Base-by-base conservation (phyloP, 2,888 invertebrate genomes). In the Netelia virgata region DNA sequence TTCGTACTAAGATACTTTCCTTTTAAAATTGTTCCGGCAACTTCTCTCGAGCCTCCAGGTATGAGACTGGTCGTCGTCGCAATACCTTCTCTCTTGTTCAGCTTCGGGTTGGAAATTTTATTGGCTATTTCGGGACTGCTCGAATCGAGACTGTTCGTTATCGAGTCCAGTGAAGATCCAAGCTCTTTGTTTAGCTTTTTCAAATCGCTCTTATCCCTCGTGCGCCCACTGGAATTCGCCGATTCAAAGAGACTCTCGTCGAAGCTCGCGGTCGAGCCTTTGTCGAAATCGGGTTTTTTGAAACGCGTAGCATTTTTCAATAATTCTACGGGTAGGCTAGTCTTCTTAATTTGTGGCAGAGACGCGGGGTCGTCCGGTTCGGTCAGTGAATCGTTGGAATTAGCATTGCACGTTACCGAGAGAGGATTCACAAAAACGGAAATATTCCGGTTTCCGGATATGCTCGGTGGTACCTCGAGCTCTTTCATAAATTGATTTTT, bases 361-460 rank as follows among this genome's bases (percentile, higher is more conserved):
- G 81, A 73, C 0, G 86, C 36, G 11, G 87, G 74, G 16, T 89
- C 85, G 11, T 93, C 93, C 41, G 93, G 92, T 36, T 94, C 93
- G 1, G 91, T 91, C 20, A 92, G 80, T 0, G 93, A 94, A 69
- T 94, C 94, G 23, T 89, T 92, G 0, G 92, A 93, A 86, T 91
- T 92, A 23, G 92, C 91, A 64, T 89, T 92, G 43, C 92, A 91
- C 59, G 91, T 94, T 14, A 90, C 86, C 9, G 92, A 93, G 1
- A 96, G 94, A 3, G 96, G 96, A 90, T 97, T 97, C 61, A 97
- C 95, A 77, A 96, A 95, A 57, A 97, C 95, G 6, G 96, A 95
- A 20, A 96, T 95, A 80, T 95, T 95, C 18, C 94, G 87, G 90
- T 91, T 95, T 87, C 91, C 93, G 36, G 94, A 94, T 88, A 94